A percentile compares a stretch with the other conserved stretches of the same genome.
Evolutionary conservation across 2,888 invertebrate genomes (phyloP).

Genomic region (Apodemia zela): DNA sequence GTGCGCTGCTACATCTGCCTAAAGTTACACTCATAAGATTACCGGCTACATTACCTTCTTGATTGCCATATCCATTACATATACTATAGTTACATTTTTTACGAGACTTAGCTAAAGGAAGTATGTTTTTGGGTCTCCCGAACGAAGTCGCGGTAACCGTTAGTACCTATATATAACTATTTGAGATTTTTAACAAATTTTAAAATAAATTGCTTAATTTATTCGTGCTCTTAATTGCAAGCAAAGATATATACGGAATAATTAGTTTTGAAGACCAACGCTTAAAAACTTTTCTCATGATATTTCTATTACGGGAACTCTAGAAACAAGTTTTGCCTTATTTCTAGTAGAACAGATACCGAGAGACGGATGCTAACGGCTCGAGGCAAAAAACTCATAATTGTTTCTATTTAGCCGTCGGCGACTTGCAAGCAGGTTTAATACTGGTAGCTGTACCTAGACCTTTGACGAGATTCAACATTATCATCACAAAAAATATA

Average conservation of each 20-base stretch:
- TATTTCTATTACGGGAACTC: slow-evolving; percentile 3
- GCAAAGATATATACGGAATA: too few relatives aligned
- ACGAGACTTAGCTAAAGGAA: too few relatives aligned
- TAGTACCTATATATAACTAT: too few relatives aligned
- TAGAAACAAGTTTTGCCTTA: slow-evolving; percentile 11
- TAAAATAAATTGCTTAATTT: too few relatives aligned
- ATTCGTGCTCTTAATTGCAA: too few relatives aligned
- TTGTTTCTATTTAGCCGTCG: slow-evolving; percentile 54
- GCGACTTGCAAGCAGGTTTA: slow-evolving; percentile 37
- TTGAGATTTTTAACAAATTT: background rate
- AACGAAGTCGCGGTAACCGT: too few relatives aligned
- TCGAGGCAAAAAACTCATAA: slow-evolving; percentile 51
- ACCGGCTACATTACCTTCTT: too few relatives aligned
- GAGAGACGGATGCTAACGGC: slow-evolving; percentile 9
- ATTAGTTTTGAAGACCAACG: background rate
- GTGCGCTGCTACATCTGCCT: too few relatives aligned
- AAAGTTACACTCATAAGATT: too few relatives aligned
- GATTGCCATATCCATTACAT: too few relatives aligned
- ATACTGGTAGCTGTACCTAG: slow-evolving; percentile 37
- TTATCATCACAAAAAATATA: background rate
- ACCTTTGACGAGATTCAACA: slow-evolving; percentile 1
- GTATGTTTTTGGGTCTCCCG: too few relatives aligned
- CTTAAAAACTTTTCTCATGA: slow-evolving; percentile 9
- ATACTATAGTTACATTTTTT: too few relatives aligned
- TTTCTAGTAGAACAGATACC: slow-evolving; percentile 9